Percentiles rank a stretch among this genome's conserved stretches.
These are phyloP conservation scores for Trachurus trachurus DNA, from an alignment of 2,797 vertebrate species.

Conservation along the genomic window DNA sequence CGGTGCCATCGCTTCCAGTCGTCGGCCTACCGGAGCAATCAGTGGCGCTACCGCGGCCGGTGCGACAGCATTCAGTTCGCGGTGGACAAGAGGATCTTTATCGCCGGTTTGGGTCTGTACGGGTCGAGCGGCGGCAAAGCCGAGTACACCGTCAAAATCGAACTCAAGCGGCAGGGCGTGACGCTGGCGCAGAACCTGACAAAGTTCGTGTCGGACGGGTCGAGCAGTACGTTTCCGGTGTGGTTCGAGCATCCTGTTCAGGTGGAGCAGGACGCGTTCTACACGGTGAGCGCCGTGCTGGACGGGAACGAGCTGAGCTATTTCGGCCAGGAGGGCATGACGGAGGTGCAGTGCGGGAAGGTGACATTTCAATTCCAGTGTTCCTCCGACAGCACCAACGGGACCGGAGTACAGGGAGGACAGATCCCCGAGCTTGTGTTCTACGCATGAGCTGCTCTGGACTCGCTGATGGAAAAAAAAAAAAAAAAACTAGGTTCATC, in stretches of 20 bases:
- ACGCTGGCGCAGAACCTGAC: constrained; percentile 93
- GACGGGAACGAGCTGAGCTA: constrained; percentile 98
- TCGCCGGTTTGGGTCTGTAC: constrained; percentile 94
- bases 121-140: constrained; percentile 95
- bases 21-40: constrained; percentile 96
- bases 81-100: constrained; percentile 94
- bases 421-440: constrained; percentile 99
- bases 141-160: constrained; percentile 93
- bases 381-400: constrained; percentile 98
- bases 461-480: constrained; percentile 55
- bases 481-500: neutral
- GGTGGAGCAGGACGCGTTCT: constrained; percentile 96
- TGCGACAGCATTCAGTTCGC: constrained; percentile 99
- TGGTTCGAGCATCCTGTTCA: constrained; percentile 98
- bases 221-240: constrained; percentile 93
- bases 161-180: constrained; percentile 95
- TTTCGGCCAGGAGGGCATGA: constrained; percentile 99
- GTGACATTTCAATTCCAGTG: constrained; percentile 99
- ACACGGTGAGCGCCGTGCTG: constrained; percentile 95
- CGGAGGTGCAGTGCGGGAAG: constrained; percentile 96
- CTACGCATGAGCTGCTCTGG: constrained; percentile 88
- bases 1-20: constrained; percentile 96
- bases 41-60: constrained; percentile 97
- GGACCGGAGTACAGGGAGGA: constrained; percentile 97
- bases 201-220: constrained; percentile 94